Conservation (phyloP, 1,140 invertebrate species). For the Rhagoletis pomonella region DNA sequence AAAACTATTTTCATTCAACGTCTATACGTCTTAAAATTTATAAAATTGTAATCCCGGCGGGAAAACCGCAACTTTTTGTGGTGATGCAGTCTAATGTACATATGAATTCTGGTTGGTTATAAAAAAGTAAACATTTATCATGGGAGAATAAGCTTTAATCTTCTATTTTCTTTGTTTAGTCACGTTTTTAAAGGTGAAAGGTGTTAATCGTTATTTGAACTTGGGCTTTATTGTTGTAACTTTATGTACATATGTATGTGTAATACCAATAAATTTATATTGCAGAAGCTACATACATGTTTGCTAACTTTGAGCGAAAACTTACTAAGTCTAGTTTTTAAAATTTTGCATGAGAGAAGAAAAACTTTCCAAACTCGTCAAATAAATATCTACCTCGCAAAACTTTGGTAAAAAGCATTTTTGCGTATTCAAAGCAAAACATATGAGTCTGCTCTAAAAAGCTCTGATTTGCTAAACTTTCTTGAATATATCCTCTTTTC, state of each 20-base stretch:
- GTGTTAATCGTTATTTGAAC: slow-evolving; percentile 40
- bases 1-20: no score
- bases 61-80: no score
- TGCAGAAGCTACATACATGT: background rate
- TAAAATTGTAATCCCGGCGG: no score
- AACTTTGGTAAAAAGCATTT: no score
- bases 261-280: background rate
- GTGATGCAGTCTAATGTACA: background rate
- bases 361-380: background rate
- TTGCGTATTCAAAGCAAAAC: no score
- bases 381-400: no score
- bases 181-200: slow-evolving; percentile 41
- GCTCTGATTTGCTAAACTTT: no score
- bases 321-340: no score
- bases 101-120: slow-evolving; percentile 7
- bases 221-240: background rate
- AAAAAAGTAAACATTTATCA: slow-evolving; percentile 6
- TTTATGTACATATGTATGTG: background rate
- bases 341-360: no score
- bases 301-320: background rate
- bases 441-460: no score
- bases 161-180: background rate
- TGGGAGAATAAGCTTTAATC: background rate
- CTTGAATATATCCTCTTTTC: no score
- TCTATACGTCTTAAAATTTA: no score